Evolutionary conservation across 2,797 vertebrate species (phyloP).

Genomic region (Sardinella longiceps): DNA sequence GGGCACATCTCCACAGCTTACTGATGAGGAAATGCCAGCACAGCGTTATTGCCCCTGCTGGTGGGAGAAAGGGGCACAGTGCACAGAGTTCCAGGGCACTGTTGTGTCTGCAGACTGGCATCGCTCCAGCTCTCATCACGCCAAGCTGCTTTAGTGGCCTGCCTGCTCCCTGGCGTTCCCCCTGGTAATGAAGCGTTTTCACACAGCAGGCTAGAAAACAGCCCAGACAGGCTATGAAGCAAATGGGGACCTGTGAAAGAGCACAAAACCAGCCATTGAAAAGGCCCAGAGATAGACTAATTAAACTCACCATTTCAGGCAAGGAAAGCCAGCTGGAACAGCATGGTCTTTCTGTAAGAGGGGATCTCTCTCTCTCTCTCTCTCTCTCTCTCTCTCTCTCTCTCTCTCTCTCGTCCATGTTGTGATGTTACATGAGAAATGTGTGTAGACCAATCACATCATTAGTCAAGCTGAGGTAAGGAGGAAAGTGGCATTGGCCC

Average conservation of each 20-base stretch:
- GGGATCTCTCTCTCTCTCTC: background rate
- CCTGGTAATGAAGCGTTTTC: background rate
- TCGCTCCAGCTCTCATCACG: constrained; percentile 48
- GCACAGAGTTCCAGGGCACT: constrained; percentile 16
- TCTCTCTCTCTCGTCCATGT: background rate
- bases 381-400: background rate
- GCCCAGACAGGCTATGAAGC: too few relatives aligned
- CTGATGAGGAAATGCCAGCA: background rate
- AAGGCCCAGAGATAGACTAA: constrained; percentile 71
- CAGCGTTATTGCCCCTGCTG: background rate
- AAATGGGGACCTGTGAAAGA: constrained; percentile 49
- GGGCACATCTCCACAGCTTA: background rate
- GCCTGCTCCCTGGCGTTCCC: background rate
- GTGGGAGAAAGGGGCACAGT: background rate
- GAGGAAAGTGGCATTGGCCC: constrained; percentile 26
- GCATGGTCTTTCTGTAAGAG: background rate
- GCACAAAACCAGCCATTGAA: constrained; percentile 68
- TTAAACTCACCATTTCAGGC: constrained; percentile 75
- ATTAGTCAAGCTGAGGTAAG: constrained; percentile 57
- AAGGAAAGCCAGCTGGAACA: background rate
- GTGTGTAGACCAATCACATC: too few relatives aligned
- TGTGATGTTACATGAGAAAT: constrained; percentile 61
- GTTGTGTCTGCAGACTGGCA: constrained; percentile 34
- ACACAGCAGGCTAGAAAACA: background rate
- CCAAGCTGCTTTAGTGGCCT: constrained; percentile 42